These are phyloP conservation scores for Diadophis punctatus DNA, from an alignment of 2,113 vertebrate genomes.

Conservation along the genomic window DNA sequence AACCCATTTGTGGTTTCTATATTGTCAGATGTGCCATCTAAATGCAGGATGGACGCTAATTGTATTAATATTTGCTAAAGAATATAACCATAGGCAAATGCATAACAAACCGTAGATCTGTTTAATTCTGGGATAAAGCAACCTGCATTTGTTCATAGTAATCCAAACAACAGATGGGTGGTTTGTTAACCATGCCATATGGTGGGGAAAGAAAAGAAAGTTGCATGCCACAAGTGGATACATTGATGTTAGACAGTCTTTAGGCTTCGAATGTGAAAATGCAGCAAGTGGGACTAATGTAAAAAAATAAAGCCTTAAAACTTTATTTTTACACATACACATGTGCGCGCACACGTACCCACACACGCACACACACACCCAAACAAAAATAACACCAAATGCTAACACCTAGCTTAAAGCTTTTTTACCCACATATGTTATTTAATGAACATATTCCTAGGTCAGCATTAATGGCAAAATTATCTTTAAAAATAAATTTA, in stretches of 20 bases:
- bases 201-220: not conserved
- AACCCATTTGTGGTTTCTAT: not conserved
- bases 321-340: not conserved
- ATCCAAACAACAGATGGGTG: not conserved
- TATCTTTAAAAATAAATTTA: not conserved
- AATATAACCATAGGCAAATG: not conserved
- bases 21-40: not conserved
- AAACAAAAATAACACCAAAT: not conserved
- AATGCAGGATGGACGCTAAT: not conserved
- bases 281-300: not conserved
- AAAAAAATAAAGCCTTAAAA: not conserved
- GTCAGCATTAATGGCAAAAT: not conserved
- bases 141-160: not conserved
- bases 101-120: not conserved
- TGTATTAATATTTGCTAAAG: not conserved
- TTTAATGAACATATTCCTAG: not conserved
- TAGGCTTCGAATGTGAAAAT: not conserved
- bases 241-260: not conserved
- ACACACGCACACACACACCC: too few relatives aligned
- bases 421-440: not conserved
- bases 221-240: not conserved
- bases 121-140: not conserved
- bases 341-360: rapidly evolving
- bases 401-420: not conserved
- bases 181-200: not conserved